Percentiles rank a stretch among this genome's conserved stretches.
Conservation (phyloP, 2,113 vertebrate species). For the Bettongia penicillata region DNA sequence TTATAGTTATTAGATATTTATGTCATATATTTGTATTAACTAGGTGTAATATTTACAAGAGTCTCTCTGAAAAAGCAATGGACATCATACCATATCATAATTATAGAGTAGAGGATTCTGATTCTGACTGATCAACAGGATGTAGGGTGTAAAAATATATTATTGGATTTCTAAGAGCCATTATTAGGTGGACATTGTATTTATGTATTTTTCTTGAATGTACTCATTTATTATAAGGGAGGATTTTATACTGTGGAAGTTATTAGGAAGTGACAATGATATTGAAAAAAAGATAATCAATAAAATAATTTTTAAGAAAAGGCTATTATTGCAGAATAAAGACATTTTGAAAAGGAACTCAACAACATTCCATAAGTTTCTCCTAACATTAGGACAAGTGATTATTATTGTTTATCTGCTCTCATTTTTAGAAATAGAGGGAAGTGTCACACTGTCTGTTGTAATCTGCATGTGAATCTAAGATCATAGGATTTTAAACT, state of each 20-base stretch:
- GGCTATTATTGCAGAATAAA: neutral
- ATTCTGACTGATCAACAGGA: constrained; percentile 4
- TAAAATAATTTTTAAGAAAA: neutral
- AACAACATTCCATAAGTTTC: neutral
- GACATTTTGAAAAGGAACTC: neutral
- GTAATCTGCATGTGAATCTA: neutral
- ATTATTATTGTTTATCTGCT: constrained; percentile 15
- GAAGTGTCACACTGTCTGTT: neutral
- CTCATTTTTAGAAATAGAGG: constrained; percentile 22
- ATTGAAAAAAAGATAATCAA: neutral
- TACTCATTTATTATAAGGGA: neutral
- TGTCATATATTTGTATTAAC: neutral
- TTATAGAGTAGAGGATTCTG: constrained; percentile 17
- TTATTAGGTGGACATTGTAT: neutral
- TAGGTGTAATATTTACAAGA: neutral
- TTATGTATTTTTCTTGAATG: neutral
- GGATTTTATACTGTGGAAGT: neutral
- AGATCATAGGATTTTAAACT: neutral
- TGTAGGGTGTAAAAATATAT: constrained; percentile 19
- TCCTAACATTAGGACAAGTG: neutral
- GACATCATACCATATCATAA: neutral
- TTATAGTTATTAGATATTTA: constrained; percentile 25
- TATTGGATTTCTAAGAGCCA: neutral
- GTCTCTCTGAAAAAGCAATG: constrained; percentile 13
- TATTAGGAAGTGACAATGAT: neutral